Evolutionary conservation across 2,113 vertebrate genomes (phyloP).

Genomic region (Dicrurus megarhynchus): DNA sequence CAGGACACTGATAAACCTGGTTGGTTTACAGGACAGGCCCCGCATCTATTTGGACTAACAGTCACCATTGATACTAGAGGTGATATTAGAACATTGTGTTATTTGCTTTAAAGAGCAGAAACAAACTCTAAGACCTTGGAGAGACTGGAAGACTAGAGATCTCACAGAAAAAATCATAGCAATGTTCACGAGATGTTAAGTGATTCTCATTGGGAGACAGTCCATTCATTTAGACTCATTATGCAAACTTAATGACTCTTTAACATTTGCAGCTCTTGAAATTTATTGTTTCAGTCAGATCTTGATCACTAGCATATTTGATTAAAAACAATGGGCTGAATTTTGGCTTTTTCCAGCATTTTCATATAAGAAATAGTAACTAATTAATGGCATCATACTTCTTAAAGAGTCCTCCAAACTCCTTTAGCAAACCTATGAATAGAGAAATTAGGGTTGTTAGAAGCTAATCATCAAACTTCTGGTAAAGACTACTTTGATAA

Average conservation of each 20-base stretch:
- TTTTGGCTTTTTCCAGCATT: neutral
- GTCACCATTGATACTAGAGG: neutral
- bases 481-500: neutral
- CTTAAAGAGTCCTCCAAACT: neutral
- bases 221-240: neutral
- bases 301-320: neutral
- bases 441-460: neutral
- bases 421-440: neutral
- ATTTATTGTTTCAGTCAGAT: neutral
- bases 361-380: neutral
- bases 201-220: neutral
- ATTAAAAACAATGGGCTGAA: neutral
- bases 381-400: neutral
- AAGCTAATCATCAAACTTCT: neutral
- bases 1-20: neutral
- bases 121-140: neutral
- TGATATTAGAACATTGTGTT: accelerated
- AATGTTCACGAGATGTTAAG: neutral
- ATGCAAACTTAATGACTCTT: neutral
- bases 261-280: neutral
- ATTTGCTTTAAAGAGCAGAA: neutral
- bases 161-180: neutral
- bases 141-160: neutral
- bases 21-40: neutral
- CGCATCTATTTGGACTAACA: neutral